Base-by-base conservation (phyloP, 2,888 invertebrate genomes). In the Operophtera brumata region DNA sequence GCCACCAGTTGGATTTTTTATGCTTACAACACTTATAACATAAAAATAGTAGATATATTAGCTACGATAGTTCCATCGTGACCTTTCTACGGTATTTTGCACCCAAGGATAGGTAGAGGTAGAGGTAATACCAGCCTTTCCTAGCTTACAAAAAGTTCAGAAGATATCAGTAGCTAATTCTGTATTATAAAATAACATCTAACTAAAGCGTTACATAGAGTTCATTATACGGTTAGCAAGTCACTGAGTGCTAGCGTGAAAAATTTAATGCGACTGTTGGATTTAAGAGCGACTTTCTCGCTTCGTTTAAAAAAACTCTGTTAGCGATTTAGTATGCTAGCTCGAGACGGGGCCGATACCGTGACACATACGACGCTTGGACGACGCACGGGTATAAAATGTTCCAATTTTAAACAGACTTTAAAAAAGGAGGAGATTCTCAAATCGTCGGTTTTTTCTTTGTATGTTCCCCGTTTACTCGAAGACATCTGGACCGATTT, bases 1-100 rank as follows among this genome's bases (percentile, higher is more conserved):
- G 47, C 56, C 56, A 56, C 56, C 56, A 57, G 52, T 52, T 57
- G 52, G 35, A 41, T 44, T 47, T 47, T 47, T 41, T 45, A 30
- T 30, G 26, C 8, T 26, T 34, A 39, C 35, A 37, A 48, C 25
- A 36, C 8, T 37, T 13, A 7, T 14, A 36, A 12, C 32, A 26
- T 1, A 1, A 7, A 8, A 7, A 30, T 30, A 20, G 20, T 20
- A 20, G 2, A 20, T 20, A 20, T 20, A 20, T 20, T n/a, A 9
- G 30, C 30, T 6, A 30, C 9, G 7, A 30, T 20, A 20, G 20
- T 20, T 30, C 8, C 9, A 7, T 30, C 30, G 5, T 30, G 9
- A 30, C 30, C 6, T 30, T 30, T 30, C 30, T 1, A 30, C 7
- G 8, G 30, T 30, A 8, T 6, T 30, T 8, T 30, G 30, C 7